Conservation (phyloP, 2,888 invertebrate genomes). For the Dasypolia templi region DNA sequence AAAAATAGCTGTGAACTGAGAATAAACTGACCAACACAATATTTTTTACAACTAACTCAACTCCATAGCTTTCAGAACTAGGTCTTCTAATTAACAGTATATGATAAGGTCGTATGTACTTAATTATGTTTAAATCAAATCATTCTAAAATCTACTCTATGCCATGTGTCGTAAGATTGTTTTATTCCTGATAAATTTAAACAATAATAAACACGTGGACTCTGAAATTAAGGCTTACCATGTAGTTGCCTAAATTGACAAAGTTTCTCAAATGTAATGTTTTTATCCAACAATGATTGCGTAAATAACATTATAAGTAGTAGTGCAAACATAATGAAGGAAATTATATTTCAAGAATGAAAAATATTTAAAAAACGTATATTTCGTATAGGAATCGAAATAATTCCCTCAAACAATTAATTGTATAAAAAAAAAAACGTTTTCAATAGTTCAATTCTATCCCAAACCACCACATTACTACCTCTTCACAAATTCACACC, state of each 20-base stretch:
- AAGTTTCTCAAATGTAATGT: neutral
- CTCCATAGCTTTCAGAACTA: slow-evolving; percentile 26
- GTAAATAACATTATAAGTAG: neutral
- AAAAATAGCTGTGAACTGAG: too few species aligned
- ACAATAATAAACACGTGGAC: neutral
- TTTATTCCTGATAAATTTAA: neutral
- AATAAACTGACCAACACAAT: too few species aligned
- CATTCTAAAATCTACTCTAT: slow-evolving; percentile 21
- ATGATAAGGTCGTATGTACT: slow-evolving; percentile 34
- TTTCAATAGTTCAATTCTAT: slow-evolving; percentile 26
- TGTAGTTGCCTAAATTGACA: neutral
- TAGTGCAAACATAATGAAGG: neutral
- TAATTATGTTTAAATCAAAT: neutral
- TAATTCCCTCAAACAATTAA: neutral
- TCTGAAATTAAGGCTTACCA: slow-evolving; percentile 1
- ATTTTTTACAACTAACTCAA: neutral
- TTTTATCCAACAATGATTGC: neutral
- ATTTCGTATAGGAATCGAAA: neutral
- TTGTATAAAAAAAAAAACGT: too few species aligned
- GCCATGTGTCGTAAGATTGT: neutral
- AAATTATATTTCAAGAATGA: neutral
- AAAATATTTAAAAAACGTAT: too few species aligned
- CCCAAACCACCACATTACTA: slow-evolving; percentile 7
- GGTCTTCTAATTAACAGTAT: slow-evolving; percentile 30
- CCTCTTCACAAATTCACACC: slow-evolving; percentile 3